Evolutionary conservation across 2,113 vertebrate genomes (phyloP).

Genomic region (Centropristis striata): DNA sequence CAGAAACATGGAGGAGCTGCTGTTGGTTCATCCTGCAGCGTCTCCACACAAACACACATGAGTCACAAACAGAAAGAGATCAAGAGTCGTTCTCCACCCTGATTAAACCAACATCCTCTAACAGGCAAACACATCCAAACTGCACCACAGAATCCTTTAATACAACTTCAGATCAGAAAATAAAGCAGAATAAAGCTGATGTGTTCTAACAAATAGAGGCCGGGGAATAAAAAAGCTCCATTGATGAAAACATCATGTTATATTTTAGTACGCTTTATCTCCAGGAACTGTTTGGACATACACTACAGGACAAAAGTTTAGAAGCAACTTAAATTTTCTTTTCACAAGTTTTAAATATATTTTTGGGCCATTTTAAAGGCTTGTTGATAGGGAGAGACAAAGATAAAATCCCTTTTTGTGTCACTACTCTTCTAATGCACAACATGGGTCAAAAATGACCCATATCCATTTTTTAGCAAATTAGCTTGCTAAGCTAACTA

Average conservation of each 20-base stretch:
- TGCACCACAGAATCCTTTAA: neutral
- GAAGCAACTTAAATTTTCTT: no score
- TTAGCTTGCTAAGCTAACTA: no score
- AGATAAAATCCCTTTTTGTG: no score
- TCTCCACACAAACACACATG: constrained; percentile 24
- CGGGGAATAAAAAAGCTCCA: neutral
- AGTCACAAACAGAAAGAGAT: constrained; percentile 35
- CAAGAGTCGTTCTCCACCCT: constrained; percentile 14
- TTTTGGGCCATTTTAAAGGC: no score
- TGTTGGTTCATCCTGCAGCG: constrained; percentile 20
- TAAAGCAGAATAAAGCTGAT: neutral
- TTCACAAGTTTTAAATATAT: no score
- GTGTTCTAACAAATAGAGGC: constrained; percentile 3
- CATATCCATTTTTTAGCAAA: no score
- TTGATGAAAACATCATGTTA: neutral
- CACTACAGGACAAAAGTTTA: no score
- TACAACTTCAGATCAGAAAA: neutral
- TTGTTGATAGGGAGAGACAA: no score
- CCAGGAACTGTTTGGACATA: neutral
- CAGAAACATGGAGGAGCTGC: neutral
- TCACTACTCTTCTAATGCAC: no score
- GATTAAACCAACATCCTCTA: constrained; percentile 13
- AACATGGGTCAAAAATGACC: no score
- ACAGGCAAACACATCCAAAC: constrained; percentile 8
- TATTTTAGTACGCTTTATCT: neutral